These are phyloP conservation scores for Cryptocephalus moraei DNA, from an alignment of 2,888 invertebrate genomes.

Conservation along the genomic window DNA sequence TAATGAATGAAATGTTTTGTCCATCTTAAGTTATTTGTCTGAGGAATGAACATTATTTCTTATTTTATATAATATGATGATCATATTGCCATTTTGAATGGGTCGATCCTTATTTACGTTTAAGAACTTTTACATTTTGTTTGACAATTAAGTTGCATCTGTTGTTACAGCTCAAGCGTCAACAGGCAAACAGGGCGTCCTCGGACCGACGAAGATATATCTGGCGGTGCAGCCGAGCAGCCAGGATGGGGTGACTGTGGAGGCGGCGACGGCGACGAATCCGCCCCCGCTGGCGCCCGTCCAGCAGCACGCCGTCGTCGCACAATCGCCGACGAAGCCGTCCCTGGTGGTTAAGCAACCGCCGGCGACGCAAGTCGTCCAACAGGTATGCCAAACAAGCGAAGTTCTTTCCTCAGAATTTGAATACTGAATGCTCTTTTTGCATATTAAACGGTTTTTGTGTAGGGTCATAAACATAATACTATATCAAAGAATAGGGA, in stretches of 20 bases:
- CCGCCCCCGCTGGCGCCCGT: conserved; percentile 46
- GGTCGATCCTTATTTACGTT: too few relatives aligned
- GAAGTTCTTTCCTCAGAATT: too few relatives aligned
- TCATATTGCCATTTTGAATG: too few relatives aligned
- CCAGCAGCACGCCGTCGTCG: conserved; percentile 36
- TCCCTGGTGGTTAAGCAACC: conserved; percentile 16
- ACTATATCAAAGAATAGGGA: too few relatives aligned
- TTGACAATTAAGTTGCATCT: conserved; percentile 2
- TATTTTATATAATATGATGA: too few relatives aligned
- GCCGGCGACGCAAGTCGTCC: conserved; percentile 12
- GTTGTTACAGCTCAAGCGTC: conserved; percentile 65
- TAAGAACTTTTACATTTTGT: too few relatives aligned
- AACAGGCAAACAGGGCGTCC: conserved; percentile 73
- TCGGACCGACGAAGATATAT: conserved; percentile 80
- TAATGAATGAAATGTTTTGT: too few relatives aligned
- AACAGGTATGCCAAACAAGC: conserved; percentile 31
- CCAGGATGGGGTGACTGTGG: conserved; percentile 12
- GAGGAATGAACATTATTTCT: too few relatives aligned
- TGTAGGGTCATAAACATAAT: too few relatives aligned
- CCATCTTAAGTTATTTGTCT: too few relatives aligned
- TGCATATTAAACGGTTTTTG: too few relatives aligned
- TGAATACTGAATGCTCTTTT: too few relatives aligned
- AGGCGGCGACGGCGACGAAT: conserved; percentile 23
- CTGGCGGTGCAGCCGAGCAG: conserved; percentile 71
- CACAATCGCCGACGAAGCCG: conserved; percentile 4